Base-by-base conservation (phyloP, 2,888 invertebrate genomes). In the Stenolophus ochropezus region DNA sequence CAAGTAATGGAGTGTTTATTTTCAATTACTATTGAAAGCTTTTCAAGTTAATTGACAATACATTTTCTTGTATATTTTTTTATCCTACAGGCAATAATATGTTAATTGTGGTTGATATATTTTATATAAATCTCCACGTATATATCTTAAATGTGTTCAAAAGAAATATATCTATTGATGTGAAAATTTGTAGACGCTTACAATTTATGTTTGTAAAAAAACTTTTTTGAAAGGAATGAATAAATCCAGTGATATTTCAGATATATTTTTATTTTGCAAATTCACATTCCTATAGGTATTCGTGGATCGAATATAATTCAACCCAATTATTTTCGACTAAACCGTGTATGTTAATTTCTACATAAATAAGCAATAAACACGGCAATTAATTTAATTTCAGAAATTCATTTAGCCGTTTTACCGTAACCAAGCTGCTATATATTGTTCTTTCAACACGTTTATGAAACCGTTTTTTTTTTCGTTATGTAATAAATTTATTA, bases 341-440 rank as follows among this genome's bases (percentile, higher is more conserved):
- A 61, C 8, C 5, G 23, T n/a, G 23, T 56, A 53, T 53, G 56
- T 56, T 21, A 23, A 61, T 61, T 25, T 25, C 11, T 25, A n/a
- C 14, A 61, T 61, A 61, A 61, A 61, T 61, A 14, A 61, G 61
- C n/a, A 61, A 25, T 61, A 61, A 61, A n/a, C n/a, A 61, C n/a
- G 14, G 14, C 1, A 21, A 11, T 56, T 56, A 8, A 11, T 42
- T 4, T 42, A 11, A 42, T 8, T 42, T 6, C 33, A 42, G 8
- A 2, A 11, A 42, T 42, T 42, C 33, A 42, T 8, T 42, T 42
- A 42, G 33, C n/a, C n/a, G n/a, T n/a, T n/a, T n/a, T n/a, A n/a
- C n/a, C 33, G 33, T 42, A 42, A 11, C 11, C 8, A 42, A 14
- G 51, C 14, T 8, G 14, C 1, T 51, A 14, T 51, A 5, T 51